A percentile compares a stretch with the other conserved stretches of the same genome.
Evolutionary conservation across 2,113 vertebrate species (phyloP).

Genomic region (Cyanoliseus patagonus): DNA sequence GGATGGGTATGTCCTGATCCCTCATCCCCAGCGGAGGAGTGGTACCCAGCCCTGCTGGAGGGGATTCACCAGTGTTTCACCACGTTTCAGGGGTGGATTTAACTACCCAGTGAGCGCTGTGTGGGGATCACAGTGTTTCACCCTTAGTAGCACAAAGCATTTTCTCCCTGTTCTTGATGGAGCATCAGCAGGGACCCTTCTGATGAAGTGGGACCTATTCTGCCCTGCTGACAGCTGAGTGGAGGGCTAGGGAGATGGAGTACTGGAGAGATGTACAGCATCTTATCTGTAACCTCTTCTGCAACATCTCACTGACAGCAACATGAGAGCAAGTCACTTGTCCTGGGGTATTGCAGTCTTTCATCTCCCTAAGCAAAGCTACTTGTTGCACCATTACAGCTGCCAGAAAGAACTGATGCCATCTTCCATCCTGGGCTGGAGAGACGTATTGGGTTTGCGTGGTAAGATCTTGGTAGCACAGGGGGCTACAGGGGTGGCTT

Average conservation of each 20-base stretch:
- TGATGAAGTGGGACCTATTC: not conserved
- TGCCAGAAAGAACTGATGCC: not conserved
- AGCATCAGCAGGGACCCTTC: not conserved
- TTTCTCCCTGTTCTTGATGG: not conserved
- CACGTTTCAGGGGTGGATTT: not conserved
- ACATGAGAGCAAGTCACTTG: not conserved
- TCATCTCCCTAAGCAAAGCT: not conserved
- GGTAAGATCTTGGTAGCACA: not conserved
- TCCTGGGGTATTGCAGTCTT: not conserved
- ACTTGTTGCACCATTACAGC: not conserved
- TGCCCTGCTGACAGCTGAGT: not conserved
- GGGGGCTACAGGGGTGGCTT: not conserved
- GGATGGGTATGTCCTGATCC: not conserved
- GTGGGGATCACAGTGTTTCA: fast-evolving
- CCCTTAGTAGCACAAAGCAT: not conserved
- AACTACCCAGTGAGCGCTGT: not conserved
- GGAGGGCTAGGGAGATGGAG: not conserved
- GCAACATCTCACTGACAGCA: not conserved
- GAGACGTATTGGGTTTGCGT: not conserved
- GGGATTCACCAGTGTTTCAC: not conserved
- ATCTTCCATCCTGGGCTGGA: not conserved
- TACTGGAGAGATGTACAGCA: not conserved
- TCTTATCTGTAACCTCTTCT: not conserved
- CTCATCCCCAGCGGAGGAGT: fast-evolving
- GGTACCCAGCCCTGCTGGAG: not conserved